Base-by-base conservation (phyloP, 2,888 invertebrate species). In the Mythimna loreyi region DNA sequence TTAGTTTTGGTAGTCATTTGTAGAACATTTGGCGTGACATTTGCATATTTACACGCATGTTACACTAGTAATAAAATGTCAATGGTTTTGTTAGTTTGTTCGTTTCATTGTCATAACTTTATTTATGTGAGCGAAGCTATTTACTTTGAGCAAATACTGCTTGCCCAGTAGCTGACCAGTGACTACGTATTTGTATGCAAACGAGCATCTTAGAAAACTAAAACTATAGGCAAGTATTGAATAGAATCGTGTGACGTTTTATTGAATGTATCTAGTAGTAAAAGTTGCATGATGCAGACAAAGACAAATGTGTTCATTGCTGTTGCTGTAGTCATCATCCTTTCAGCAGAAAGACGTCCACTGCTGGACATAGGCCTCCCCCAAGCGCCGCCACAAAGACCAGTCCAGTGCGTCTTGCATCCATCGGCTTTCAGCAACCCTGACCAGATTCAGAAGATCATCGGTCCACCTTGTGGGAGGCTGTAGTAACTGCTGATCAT, bases 1-100 rank as follows among this genome's bases (percentile, higher is more conserved):
- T 76, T 80, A 63, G 52, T 80, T 81, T 76, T 68, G 40, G 58
- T 67, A 73, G 73, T 69, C 40, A 65, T 70, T 80, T 69, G 58
- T 71, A 58, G 68, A 69, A 60, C 62, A 82, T 74, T n/a, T 72
- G 43, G 52, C 66, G 56, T 66, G 49, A 21, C 56, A 68, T 75
- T 74, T 77, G 53, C 74, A 78, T 78, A 67, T 70, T 72, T 70
- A 59, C 66, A 70, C 53, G 67, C 69, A 70, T 55, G 58, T 74
- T 66, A 72, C 45, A 49, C 52, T 47, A 62, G 36, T 56, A 36
- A 60, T 63, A 57, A 63, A 67, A 59, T 43, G 30, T 45, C n/a
- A 45, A 28, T 64, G n/a, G 36, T 58, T 50, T 58, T 52, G n/a
- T 73, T 21, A 40, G 16, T 62, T 49, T 62, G 58, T 66, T 72